These are phyloP conservation scores for Pachymerium ferrugineum DNA, from an alignment of 2,888 invertebrate genomes.

Conservation along the genomic window DNA sequence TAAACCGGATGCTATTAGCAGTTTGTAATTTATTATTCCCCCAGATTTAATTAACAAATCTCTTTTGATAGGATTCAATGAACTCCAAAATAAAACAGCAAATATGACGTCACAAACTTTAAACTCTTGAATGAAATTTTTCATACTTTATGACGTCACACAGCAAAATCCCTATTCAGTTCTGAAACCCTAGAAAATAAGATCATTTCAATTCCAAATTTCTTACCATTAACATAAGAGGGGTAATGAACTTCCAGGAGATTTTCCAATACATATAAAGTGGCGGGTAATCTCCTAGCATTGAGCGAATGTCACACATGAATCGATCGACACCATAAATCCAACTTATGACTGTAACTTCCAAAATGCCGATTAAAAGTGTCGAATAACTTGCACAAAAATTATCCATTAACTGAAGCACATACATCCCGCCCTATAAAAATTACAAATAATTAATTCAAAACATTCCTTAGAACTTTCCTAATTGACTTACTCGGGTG, in stretches of 20 bases:
- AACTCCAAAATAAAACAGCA: background rate
- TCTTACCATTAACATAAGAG: conserved; percentile 64
- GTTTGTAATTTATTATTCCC: no score
- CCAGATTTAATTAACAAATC: no score
- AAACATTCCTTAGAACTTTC: background rate
- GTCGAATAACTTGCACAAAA: conserved; percentile 73
- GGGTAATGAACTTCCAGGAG: conserved; percentile 66
- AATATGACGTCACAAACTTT: background rate
- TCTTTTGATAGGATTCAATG: background rate
- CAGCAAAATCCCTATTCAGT: no score
- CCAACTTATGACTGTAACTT: conserved; percentile 63
- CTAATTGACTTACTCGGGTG: conserved; percentile 48
- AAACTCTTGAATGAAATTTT: background rate
- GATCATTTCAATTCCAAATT: background rate
- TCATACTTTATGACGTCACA: background rate
- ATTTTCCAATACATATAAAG: conserved; percentile 63
- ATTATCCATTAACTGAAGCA: conserved; percentile 68
- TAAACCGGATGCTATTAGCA: no score
- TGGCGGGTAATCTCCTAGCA: conserved; percentile 58
- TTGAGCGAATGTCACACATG: conserved; percentile 51
- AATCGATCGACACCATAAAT: conserved; percentile 58
- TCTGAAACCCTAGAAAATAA: background rate
- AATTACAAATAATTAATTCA: conserved; percentile 27
- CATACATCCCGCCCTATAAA: conserved; percentile 61
- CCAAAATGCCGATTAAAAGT: conserved; percentile 62